Evolutionary conservation across 2,113 vertebrate species (phyloP).

Genomic region (Chaenocephalus aceratus): DNA sequence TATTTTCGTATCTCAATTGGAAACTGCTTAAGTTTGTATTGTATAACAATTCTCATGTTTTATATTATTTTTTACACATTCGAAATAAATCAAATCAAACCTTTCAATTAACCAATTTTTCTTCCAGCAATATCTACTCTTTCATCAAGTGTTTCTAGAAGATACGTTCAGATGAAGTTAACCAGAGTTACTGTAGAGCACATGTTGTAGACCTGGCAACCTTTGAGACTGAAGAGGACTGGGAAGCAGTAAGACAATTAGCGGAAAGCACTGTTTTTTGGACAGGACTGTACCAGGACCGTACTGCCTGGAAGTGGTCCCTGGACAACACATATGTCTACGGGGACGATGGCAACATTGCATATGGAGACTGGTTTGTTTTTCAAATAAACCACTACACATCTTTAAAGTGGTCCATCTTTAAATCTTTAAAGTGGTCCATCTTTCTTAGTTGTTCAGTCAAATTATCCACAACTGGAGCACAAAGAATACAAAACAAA

Average conservation of each 20-base stretch:
- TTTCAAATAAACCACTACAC: accelerated
- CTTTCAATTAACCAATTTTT: not conserved
- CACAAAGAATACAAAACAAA: too few relatives aligned
- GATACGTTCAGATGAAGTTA: not conserved
- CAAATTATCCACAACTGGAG: too few relatives aligned
- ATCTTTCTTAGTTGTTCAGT: too few relatives aligned
- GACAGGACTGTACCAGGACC: not conserved
- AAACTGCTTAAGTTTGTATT: too few relatives aligned
- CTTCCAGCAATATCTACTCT: not conserved
- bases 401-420: too few relatives aligned
- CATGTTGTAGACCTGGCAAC: not conserved
- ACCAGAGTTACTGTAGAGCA: not conserved
- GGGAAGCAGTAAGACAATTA: too few relatives aligned
- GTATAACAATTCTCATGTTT: too few relatives aligned
- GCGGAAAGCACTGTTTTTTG: not conserved
- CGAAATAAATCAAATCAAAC: too few relatives aligned
- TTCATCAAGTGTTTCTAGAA: not conserved
- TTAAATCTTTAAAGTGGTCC: too few relatives aligned
- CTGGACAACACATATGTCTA: not conserved
- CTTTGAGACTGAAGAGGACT: not conserved
- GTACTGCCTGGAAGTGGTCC: not conserved
- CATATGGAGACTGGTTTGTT: not conserved
- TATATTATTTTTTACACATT: too few relatives aligned
- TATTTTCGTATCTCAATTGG: too few relatives aligned
- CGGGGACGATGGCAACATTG: not conserved